Evolutionary conservation across 2,797 vertebrate genomes (phyloP), one percentile per base, ranked within the genome.

Genomic region (Dallia pectoralis): DNA sequence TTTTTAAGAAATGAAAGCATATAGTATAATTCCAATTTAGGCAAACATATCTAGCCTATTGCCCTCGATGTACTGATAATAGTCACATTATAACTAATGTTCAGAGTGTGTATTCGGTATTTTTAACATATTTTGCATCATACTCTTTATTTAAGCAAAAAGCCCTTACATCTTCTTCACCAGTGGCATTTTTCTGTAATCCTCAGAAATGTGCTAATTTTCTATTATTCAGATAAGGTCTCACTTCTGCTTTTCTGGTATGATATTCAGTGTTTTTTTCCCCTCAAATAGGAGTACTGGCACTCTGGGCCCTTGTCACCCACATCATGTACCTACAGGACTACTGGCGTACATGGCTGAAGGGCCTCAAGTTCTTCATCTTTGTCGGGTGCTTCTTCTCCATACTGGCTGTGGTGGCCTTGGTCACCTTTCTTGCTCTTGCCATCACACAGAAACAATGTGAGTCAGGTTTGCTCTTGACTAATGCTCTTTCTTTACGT

Each of bases 241-340:
- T 69, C 29, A 30, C 25, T 29, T 16, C 67, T 19, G 67, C 8
- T 7, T 51, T 44, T 48, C 47, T 69, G 15, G 67, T 49, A 69
- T 51, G 48, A 69, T 51, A 64, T 68, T n/a, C 67, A 33, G 32
- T 67, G 7, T 75, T 16, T 77, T 30, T 69, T 3, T 77, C 4
- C 75, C 4, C 70, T 30, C 44, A 49, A 0, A 62, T 91, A 98
- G 97, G 97, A 74, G 97, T 98, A 69, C 84, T 99, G 86, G 97
- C 97, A 0, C 86, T 98, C 74, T 99, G 97, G 97, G 89, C 92
- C 72, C 93, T 99, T 22, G 94, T 96, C 88, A 97, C 96, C 1
- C 97, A 99, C 81, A 86, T 98, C 86, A 99, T 99, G 97, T 99
- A 99, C 86, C 85, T 97, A 76, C 97, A 99, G 90, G 97, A 99